Evolutionary conservation across 2,113 vertebrate species (phyloP), one percentile per base, ranked within the genome.

Genomic region (Pseudolaguvia tuberculata): DNA sequence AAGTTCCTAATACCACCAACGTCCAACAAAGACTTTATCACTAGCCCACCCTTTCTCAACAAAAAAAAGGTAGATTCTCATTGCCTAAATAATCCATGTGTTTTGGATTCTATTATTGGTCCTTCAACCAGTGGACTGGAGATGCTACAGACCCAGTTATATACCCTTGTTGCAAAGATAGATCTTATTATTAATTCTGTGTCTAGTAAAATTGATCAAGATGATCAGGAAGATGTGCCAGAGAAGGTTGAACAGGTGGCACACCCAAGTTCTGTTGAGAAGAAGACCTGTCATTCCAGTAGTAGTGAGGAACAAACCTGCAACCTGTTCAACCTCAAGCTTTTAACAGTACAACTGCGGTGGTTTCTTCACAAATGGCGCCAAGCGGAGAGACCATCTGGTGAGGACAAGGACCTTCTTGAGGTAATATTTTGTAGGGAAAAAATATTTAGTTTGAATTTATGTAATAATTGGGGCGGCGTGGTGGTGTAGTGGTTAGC

Each of bases 311-410:
- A 42, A 13, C 78, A 80, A 21, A 62, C 48, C 1, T 21, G 59
- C 17, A 67, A 80, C 45, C 81, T 78, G 80, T 76, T 85, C 68
- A 82, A 83, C 86, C 69, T 94, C 75, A 87, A 92, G 73, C 85
- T 91, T 56, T 92, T 97, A 42, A 93, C 91, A 59, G 83, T 96
- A 87, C 93, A 97, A 85, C 93, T 98, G 75, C 91, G 93, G 69
- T 92, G 94, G 92, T 92, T 97, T 83, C 91, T 99, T 65, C 94
- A 97, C 81, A 87, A 90, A 78, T 97, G 95, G 94, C 90, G 89
- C 52, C 91, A 92, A 83, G 90, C 92, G 72, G 92, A 94, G 79
- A 75, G 75, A 69, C 56, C 80, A 17, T 18, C 29, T 42, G 89
- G 55, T 0, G 90, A 92, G 47, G 84, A 87, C 29, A 91, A 89